Evolutionary conservation across 1,140 invertebrate species (phyloP).

Genomic region (Harpegnathos saltator): DNA sequence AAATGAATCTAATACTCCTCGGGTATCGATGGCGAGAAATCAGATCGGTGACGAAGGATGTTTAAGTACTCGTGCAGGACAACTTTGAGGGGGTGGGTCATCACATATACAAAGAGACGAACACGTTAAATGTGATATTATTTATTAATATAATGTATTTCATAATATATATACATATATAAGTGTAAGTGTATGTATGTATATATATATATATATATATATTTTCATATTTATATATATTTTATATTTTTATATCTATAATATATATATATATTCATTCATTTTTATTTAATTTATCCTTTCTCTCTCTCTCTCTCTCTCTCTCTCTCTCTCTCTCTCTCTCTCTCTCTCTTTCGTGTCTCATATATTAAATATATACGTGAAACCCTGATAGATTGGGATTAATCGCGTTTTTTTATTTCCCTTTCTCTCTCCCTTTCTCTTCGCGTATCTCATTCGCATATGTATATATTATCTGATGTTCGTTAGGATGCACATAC

Average conservation of each 20-base stretch:
- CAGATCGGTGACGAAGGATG: neutral
- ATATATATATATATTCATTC: slow-evolving; percentile 71
- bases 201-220: slow-evolving; percentile 71
- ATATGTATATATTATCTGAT: slow-evolving; percentile 59
- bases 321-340: no score
- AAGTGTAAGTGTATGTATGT: slow-evolving; percentile 71
- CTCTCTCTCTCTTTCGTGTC: no score
- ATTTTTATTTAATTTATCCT: slow-evolving; percentile 70
- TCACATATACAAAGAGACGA: slow-evolving; percentile 18
- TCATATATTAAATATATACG: slow-evolving; percentile 78
- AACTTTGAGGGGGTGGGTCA: neutral
- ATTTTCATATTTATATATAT: slow-evolving; percentile 69
- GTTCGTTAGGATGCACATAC: slow-evolving; percentile 48
- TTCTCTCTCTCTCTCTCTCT: neutral
- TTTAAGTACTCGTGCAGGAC: neutral
- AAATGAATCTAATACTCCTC: neutral
- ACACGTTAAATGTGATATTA: slow-evolving; percentile 80
- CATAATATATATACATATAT: slow-evolving; percentile 80
- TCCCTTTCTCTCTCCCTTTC: slow-evolving; percentile 41
- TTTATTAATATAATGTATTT: slow-evolving; percentile 83
- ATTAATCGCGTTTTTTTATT: slow-evolving; percentile 67
- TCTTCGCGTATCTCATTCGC: slow-evolving; percentile 23
- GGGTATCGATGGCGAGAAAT: neutral
- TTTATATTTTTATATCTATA: slow-evolving; percentile 70
- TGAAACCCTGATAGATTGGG: slow-evolving; percentile 83